Conservation (phyloP, 1,140 invertebrate genomes). For the Drosophila parvula region DNA sequence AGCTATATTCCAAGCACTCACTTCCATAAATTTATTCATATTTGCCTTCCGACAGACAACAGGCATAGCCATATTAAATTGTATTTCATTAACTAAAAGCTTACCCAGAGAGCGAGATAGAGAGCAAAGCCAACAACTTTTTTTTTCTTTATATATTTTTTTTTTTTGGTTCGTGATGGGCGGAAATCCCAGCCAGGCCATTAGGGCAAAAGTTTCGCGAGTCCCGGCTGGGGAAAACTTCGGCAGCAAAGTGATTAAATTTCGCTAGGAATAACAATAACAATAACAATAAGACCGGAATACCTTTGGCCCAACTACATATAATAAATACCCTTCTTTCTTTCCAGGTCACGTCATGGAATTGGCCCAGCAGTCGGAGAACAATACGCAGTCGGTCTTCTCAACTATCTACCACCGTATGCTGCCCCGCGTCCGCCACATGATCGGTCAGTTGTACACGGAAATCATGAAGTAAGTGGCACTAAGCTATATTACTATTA, state of each 20-base stretch:
- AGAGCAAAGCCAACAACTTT: slow-evolving; percentile 31
- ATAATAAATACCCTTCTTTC: slow-evolving; percentile 15
- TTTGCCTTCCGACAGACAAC: slow-evolving; percentile 23
- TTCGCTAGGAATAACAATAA: slow-evolving; percentile 58
- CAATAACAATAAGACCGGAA: slow-evolving; percentile 53
- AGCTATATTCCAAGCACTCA: not conserved
- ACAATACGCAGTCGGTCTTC: slow-evolving; percentile 90
- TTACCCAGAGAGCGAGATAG: slow-evolving; percentile 5
- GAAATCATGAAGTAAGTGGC: slow-evolving; percentile 87
- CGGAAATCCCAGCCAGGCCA: slow-evolving; percentile 66
- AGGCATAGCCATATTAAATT: slow-evolving; percentile 47
- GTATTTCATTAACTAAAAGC: slow-evolving; percentile 81
- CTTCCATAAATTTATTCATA: slow-evolving; percentile 29
- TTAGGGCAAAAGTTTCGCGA: slow-evolving; percentile 60
- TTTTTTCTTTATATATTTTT: not conserved
- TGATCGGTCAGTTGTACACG: slow-evolving; percentile 88
- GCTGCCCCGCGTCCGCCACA: slow-evolving; percentile 86
- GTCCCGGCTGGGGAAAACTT: slow-evolving; percentile 46
- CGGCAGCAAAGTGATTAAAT: slow-evolving; percentile 73
- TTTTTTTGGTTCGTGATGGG: slow-evolving; percentile 28
- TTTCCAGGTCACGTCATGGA: slow-evolving; percentile 89
- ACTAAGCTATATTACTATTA: not conserved
- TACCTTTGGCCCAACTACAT: slow-evolving; percentile 11
- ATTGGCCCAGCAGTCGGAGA: slow-evolving; percentile 90
- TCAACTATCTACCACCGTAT: slow-evolving; percentile 90